These are phyloP conservation scores for Acanthiza pusilla DNA, from an alignment of 2,797 vertebrate species.

Conservation along the genomic window DNA sequence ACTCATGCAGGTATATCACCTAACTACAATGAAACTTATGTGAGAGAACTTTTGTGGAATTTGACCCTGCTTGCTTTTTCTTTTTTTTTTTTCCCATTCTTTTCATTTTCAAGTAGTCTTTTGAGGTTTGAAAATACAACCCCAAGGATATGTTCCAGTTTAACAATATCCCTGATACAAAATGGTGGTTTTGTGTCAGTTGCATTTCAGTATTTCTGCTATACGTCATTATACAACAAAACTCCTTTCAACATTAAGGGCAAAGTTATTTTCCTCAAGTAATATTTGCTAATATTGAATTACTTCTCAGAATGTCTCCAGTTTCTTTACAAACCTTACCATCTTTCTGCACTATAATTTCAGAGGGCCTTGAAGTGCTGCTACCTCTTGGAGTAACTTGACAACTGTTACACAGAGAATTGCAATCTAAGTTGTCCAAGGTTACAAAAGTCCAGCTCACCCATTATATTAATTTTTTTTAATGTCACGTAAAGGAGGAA, in stretches of 20 bases:
- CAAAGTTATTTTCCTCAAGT: conserved; percentile 2
- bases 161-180: neutral
- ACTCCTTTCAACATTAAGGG: neutral
- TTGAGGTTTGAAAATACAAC: neutral
- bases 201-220: neutral
- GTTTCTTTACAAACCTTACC: neutral
- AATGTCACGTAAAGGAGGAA: neutral
- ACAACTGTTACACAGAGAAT: neutral
- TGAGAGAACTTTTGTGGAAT: neutral
- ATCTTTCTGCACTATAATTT: neutral
- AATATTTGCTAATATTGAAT: conserved; percentile 13
- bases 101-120: conserved; percentile 9
- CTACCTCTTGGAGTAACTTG: conserved; percentile 27
- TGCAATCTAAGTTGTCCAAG: neutral
- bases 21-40: neutral
- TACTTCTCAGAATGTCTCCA: neutral
- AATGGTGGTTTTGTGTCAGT: neutral
- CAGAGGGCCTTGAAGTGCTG: conserved; percentile 14
- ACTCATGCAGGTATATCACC: neutral
- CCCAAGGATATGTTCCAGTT: neutral
- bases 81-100: neutral
- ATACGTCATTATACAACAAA: neutral
- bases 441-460: conserved; percentile 27
- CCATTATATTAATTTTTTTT: conserved; percentile 22
- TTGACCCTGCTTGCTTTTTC: neutral